Conservation (phyloP, 2,888 invertebrate species). For the Pocota personata region DNA sequence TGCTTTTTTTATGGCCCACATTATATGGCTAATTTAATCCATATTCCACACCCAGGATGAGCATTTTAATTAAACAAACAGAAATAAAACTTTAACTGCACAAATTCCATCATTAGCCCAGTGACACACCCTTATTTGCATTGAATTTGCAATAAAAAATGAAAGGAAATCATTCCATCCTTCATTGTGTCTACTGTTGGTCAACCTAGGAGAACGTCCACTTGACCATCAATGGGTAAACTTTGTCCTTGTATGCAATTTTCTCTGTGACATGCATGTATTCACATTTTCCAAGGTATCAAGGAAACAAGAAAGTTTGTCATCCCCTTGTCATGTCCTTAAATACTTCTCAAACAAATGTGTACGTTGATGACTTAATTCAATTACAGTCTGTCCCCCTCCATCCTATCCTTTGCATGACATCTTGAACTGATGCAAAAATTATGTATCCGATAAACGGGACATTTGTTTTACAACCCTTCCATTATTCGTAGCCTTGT, state of each 20-base stretch:
- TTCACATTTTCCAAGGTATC: constrained; percentile 1
- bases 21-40: neutral
- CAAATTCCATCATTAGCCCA: constrained; percentile 46
- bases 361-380: constrained; percentile 52
- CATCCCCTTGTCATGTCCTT: neutral
- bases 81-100: constrained; percentile 27
- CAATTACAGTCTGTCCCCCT: constrained; percentile 30
- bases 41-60: neutral
- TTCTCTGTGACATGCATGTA: neutral
- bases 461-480: constrained; percentile 42
- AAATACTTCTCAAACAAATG: constrained; percentile 9
- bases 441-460: constrained; percentile 52
- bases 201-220: constrained; percentile 15
- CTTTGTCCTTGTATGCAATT: constrained; percentile 14
- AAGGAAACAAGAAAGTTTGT: constrained; percentile 11
- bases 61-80: constrained; percentile 12
- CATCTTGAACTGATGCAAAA: constrained; percentile 43
- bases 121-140: constrained; percentile 65
- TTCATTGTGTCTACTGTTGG: neutral
- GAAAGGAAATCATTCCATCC: neutral
- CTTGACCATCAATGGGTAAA: constrained; percentile 35
- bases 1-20: neutral
- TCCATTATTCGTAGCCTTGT: constrained; percentile 9
- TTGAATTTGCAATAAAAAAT: constrained; percentile 28
- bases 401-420: constrained; percentile 2